Conservation (phyloP, 2,797 vertebrate genomes). For the Sciaenops ocellatus region DNA sequence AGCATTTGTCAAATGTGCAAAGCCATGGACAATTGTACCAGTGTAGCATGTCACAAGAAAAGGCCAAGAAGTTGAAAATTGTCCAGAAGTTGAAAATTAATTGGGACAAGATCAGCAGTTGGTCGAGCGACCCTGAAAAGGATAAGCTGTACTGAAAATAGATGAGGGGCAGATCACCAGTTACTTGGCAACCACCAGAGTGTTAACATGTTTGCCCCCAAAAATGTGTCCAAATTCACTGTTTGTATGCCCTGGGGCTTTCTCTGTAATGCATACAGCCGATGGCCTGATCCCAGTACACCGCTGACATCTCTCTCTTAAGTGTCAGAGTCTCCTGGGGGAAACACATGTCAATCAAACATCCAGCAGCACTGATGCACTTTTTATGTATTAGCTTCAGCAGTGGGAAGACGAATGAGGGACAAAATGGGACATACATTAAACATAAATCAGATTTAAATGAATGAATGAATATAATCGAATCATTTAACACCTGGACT, state of each 20-base stretch:
- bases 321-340: slow-evolving; percentile 27
- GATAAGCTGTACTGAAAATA: slow-evolving; percentile 15
- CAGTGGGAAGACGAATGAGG: not conserved
- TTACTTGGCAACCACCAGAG: slow-evolving; percentile 55
- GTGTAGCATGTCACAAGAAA: slow-evolving; percentile 9
- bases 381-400: not conserved
- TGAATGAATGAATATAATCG: too few relatives aligned
- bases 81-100: slow-evolving; percentile 47
- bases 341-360: slow-evolving; percentile 34
- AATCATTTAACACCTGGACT: not conserved
- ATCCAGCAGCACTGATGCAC: not conserved
- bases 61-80: slow-evolving; percentile 46
- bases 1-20: slow-evolving; percentile 5
- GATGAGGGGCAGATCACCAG: slow-evolving; percentile 29
- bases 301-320: slow-evolving; percentile 33
- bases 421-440: not conserved
- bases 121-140: not conserved
- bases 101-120: slow-evolving; percentile 35
- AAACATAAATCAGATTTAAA: not conserved
- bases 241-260: slow-evolving; percentile 30
- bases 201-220: slow-evolving; percentile 19
- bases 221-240: slow-evolving; percentile 39
- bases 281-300: slow-evolving; percentile 15
- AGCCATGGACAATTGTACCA: not conserved
- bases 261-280: slow-evolving; percentile 28